phyloP scores from a whole-genome alignment of 2,888 invertebrate species.

The Agrenia bidenticulata region DNA sequence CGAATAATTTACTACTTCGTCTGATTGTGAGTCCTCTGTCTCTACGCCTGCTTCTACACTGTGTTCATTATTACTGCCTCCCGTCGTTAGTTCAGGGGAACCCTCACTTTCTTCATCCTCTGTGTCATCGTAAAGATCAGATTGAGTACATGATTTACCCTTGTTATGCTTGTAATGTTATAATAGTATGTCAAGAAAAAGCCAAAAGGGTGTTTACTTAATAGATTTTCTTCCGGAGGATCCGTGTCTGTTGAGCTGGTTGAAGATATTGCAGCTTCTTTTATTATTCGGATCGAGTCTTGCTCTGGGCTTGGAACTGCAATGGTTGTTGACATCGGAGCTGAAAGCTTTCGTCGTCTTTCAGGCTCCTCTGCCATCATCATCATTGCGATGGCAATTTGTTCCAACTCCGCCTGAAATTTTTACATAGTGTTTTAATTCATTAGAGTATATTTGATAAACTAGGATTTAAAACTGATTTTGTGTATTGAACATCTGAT shows the following conservation, averaged over 20 bases:
- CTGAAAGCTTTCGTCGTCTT: not conserved
- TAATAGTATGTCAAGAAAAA: not conserved
- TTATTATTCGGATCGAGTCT: not conserved
- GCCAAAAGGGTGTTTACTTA: not conserved
- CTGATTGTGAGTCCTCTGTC: conserved; percentile 8
- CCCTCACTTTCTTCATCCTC: conserved; percentile 20
- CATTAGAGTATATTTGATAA: too few relatives aligned
- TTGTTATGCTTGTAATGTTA: too few relatives aligned
- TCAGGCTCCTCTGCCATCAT: conserved; percentile 38
- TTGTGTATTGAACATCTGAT: too few relatives aligned
- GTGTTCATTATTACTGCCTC: not conserved
- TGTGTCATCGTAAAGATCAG: too few relatives aligned
- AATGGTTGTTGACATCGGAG: conserved; percentile 9
- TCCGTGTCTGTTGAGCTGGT: too few relatives aligned
- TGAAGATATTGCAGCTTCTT: too few relatives aligned
- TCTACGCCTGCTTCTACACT: not conserved
- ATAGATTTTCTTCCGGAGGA: too few relatives aligned
- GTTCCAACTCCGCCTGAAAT: conserved; percentile 39
- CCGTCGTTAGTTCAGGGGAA: conserved; percentile 14
- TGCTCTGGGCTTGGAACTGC: conserved; percentile 2
- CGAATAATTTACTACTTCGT: conserved; percentile 25
- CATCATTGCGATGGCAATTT: conserved; percentile 44
- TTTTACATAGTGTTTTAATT: not conserved
- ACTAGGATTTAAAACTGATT: too few relatives aligned
- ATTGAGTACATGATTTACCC: too few relatives aligned